These are phyloP conservation scores for Zaprionus lachaisei DNA, from an alignment of 1,140 invertebrate genomes.

Conservation along the genomic window DNA sequence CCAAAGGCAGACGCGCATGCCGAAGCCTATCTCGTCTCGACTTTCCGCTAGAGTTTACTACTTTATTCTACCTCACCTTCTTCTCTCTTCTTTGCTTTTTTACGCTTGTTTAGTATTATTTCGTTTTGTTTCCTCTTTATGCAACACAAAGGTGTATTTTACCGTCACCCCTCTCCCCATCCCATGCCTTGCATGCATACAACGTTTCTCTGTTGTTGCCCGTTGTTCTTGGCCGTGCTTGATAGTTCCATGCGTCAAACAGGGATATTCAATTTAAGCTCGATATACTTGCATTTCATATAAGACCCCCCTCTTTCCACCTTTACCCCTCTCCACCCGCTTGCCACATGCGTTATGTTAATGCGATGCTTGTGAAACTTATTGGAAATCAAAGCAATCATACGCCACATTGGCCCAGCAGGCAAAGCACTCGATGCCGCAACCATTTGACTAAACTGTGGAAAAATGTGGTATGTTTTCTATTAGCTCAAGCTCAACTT, in stretches of 20 bases:
- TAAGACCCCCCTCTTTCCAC: not conserved
- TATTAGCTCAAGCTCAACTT: not conserved
- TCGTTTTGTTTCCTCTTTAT: constrained; percentile 31
- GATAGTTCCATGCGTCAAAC: constrained; percentile 57
- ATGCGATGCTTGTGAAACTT: constrained; percentile 48
- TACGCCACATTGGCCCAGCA: constrained; percentile 48
- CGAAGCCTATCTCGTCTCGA: constrained; percentile 3
- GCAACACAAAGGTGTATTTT: constrained; percentile 68
- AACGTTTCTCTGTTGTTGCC: constrained; percentile 46
- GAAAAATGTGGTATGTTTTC: constrained; percentile 1
- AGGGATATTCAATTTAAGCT: constrained; percentile 73
- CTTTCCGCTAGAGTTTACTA: constrained; percentile 35
- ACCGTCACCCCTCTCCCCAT: constrained; percentile 17
- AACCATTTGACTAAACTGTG: constrained; percentile 28
- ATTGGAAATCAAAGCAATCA: constrained; percentile 71
- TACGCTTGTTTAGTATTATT: constrained; percentile 49
- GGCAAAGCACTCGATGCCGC: constrained; percentile 19
- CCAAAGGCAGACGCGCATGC: not conserved
- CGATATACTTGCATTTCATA: constrained; percentile 69
- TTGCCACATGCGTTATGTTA: constrained; percentile 34
- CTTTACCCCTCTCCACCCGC: not conserved
- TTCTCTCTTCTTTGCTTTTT: constrained; percentile 9
- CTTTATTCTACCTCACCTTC: constrained; percentile 9
- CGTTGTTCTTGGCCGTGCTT: constrained; percentile 30
- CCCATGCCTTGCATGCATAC: constrained; percentile 54